Evolutionary conservation across 2,888 invertebrate species (phyloP).

Genomic region (Parelbella ahira): DNA sequence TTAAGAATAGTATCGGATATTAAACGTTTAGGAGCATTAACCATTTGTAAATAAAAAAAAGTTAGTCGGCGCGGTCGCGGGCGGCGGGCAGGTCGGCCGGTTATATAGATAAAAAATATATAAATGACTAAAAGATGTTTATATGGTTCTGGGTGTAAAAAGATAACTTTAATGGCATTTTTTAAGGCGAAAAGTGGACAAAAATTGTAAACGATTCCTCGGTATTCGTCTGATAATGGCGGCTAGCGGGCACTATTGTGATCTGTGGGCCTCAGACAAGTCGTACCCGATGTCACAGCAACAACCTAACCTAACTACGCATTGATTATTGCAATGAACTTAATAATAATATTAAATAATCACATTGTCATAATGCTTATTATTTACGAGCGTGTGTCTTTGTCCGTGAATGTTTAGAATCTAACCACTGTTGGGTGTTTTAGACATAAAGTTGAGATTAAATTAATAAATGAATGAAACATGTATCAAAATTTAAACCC

Average conservation of each 20-base stretch:
- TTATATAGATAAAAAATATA: slow-evolving; percentile 80
- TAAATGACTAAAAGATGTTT: slow-evolving; percentile 81
- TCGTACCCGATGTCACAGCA: slow-evolving; percentile 62
- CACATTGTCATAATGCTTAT: slow-evolving; percentile 82
- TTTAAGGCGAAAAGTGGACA: slow-evolving; percentile 64
- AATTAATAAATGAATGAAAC: slow-evolving; percentile 57
- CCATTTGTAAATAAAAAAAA: slow-evolving; percentile 85
- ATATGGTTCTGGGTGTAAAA: slow-evolving; percentile 81
- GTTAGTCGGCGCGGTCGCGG: slow-evolving; percentile 52
- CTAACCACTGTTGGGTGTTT: slow-evolving; percentile 76
- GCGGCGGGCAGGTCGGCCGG: slow-evolving; percentile 56
- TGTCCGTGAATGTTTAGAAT: slow-evolving; percentile 79
- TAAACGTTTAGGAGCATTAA: slow-evolving; percentile 85
- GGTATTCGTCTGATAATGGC: slow-evolving; percentile 77
- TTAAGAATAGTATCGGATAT: slow-evolving; percentile 82
- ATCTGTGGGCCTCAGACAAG: slow-evolving; percentile 75
- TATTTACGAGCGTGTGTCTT: slow-evolving; percentile 81
- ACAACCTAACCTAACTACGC: slow-evolving; percentile 70
- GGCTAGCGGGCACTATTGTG: slow-evolving; percentile 74
- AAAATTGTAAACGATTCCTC: slow-evolving; percentile 66
- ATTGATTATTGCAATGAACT: slow-evolving; percentile 77
- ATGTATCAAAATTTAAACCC: slow-evolving; percentile 57
- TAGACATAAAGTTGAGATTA: slow-evolving; percentile 65
- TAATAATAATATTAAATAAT: slow-evolving; percentile 77
- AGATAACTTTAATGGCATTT: slow-evolving; percentile 74